Base-by-base conservation (phyloP, 2,888 invertebrate species). In the Drymonia ruficornis region DNA sequence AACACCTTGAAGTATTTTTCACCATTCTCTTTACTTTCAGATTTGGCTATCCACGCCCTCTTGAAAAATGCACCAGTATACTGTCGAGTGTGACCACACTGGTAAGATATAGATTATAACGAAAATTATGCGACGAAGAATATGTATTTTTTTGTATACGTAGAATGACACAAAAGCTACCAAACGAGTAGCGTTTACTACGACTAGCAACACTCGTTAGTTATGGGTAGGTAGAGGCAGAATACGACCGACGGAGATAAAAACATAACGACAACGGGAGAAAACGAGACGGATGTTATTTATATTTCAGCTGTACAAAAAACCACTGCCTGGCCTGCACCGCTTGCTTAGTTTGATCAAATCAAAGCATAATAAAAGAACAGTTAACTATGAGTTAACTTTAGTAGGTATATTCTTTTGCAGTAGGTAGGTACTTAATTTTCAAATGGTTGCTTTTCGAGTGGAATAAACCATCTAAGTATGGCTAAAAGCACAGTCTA, bases 201-300 rank as follows among this genome's bases (percentile, higher is more conserved):
- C 31, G 23, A 1, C 13, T 55, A 36, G 68, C 71, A 65, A 69
- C 71, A 70, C 52, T 62, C 42, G 42, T 55, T 53, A 60, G 55
- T 42, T 49, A 52, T 48, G 7, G 45, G 29, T 13, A 16, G 11
- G 29, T 18, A 43, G 38, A 47, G 31, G 12, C 34, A 42, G 18
- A 18, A 51, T 54, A 53, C 43, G 63, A 67, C 62, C 18, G 71
- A 66, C 53, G 50, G 48, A 19, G 56, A 49, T 40, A 38, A 53
- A 65, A 60, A 68, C 56, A 23, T 23, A 23, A 23, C 57, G 52
- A 67, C 59, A 52, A 57, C 53, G 54, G 23, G 52, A 46, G 42
- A 28, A 43, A 63, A 50, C 23, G 60, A 58, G 57, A 53, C 23
- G 40, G 48, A 52, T 49, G 15, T 49, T 56, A 55, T 56, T 53